These are phyloP conservation scores for Sericinus montela DNA, from an alignment of 2,888 invertebrate genomes.

Conservation along the genomic window DNA sequence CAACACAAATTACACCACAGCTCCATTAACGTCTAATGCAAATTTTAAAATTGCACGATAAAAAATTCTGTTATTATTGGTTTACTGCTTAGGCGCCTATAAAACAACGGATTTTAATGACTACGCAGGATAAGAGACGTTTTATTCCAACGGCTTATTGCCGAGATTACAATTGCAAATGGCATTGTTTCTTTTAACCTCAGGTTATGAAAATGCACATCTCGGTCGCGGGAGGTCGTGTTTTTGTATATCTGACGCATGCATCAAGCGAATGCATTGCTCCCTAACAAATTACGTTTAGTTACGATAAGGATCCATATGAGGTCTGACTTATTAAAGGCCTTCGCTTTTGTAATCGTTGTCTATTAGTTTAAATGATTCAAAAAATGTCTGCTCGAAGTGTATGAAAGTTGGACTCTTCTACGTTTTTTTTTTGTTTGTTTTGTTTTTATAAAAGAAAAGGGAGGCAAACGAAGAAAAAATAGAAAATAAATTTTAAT, in stretches of 20 bases:
- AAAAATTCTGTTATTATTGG: constrained; percentile 6
- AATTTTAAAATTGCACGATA: constrained; percentile 9
- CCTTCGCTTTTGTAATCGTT: constrained; percentile 6
- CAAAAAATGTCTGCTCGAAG: neutral
- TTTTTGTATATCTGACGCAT: constrained; percentile 32
- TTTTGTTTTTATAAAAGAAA: too few relatives aligned
- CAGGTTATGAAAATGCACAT: constrained; percentile 40
- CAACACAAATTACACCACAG: constrained; percentile 4
- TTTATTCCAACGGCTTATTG: constrained; percentile 15
- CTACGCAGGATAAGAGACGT: constrained; percentile 5
- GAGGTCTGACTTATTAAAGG: constrained; percentile 17
- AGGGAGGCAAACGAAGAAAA: too few relatives aligned
- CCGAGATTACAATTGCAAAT: constrained; percentile 50
- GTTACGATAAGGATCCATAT: constrained; percentile 20
- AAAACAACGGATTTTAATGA: constrained; percentile 16
- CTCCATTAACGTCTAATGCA: constrained; percentile 13
- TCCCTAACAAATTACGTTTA: constrained; percentile 16
- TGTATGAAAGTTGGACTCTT: too few relatives aligned
- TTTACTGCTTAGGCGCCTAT: constrained; percentile 8
- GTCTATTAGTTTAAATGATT: constrained; percentile 6
- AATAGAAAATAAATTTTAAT: too few relatives aligned
- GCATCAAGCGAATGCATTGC: constrained; percentile 26
- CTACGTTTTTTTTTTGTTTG: too few relatives aligned
- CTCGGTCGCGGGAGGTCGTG: constrained; percentile 29
- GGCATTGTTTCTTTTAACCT: constrained; percentile 39